Base-by-base conservation (phyloP, 2,888 invertebrate genomes). In the Drosophila ezoana region DNA sequence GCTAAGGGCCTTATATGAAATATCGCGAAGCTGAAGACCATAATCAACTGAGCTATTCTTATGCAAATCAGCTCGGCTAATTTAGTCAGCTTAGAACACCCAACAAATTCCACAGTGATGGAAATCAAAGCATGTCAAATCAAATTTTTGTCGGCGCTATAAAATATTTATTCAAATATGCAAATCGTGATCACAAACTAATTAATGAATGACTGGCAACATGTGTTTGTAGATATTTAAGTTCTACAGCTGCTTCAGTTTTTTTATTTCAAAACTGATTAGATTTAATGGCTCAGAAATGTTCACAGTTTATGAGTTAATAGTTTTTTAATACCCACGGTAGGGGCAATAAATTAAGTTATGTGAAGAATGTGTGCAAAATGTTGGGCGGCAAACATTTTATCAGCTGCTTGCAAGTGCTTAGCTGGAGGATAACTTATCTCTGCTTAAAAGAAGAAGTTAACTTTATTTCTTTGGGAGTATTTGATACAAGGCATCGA, bases 1-100 rank as follows among this genome's bases (percentile, higher is more conserved):
- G 13, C 11, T 20, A 6, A 35, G 9, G 18, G 9, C 1, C 3
- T 10, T 10, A 16, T 35, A 57, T 8, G 8, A 54, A 37, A 16
- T 10, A 28, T 38, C 6, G 9, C 16, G n/a, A 18, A 37, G 13
- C 40, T 37, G 48, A 53, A 14, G 11, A 13, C 5, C 6, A 53
- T 35, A 45, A 45, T 10, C 13, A 28, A 18, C 16, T 13, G 28
- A 68, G 35, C 58, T 14, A 57, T 73, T 76, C 33, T 32, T 13
- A 76, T 45, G 43, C 48, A 48, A 73, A 76, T 73, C 0, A 48
- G 28, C 18, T 32, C 48, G 28, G 56, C 56, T 73, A 60, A 76
- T 53, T 57, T 48, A 41, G 47, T 53, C 57, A 71, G 74, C 33
- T 73, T 54, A 54, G 14, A 51, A 33, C 38, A 49, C 28, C 9